phyloP scores from a whole-genome alignment of 2,888 invertebrate species.

The Hetaerina titia region DNA sequence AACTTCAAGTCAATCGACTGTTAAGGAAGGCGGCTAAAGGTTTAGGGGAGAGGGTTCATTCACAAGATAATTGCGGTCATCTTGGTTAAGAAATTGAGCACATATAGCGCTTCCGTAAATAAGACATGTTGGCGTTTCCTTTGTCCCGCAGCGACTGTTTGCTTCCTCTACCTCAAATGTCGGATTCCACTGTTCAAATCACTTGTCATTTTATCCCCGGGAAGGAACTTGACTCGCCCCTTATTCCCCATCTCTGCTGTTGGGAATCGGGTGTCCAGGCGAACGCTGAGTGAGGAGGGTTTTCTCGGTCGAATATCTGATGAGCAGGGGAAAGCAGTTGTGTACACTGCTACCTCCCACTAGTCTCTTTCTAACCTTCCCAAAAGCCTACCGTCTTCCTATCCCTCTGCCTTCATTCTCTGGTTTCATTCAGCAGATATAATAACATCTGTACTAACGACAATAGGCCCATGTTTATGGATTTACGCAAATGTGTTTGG shows the following conservation, averaged over 20 bases:
- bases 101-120: not conserved
- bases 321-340: not conserved
- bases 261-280: not conserved
- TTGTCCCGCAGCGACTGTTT: not conserved
- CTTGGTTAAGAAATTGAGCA: not conserved
- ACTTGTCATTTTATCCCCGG: not conserved
- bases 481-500: not conserved
- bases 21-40: not conserved
- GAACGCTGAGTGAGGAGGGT: not conserved
- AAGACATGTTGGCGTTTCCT: not conserved
- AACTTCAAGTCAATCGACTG: not conserved
- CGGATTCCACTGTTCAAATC: not conserved
- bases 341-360: not conserved
- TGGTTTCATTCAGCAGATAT: not conserved
- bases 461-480: not conserved
- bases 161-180: not conserved
- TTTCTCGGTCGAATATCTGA: not conserved
- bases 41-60: not conserved
- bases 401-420: not conserved
- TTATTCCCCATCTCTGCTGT: not conserved
- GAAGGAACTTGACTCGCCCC: not conserved
- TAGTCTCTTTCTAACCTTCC: not conserved
- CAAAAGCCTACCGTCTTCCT: not conserved
- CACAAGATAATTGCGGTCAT: not conserved
- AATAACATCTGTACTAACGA: not conserved